Evolutionary conservation across 2,797 vertebrate species (phyloP), one percentile per base, ranked within the genome.

Genomic region (Okamejei kenojei): DNA sequence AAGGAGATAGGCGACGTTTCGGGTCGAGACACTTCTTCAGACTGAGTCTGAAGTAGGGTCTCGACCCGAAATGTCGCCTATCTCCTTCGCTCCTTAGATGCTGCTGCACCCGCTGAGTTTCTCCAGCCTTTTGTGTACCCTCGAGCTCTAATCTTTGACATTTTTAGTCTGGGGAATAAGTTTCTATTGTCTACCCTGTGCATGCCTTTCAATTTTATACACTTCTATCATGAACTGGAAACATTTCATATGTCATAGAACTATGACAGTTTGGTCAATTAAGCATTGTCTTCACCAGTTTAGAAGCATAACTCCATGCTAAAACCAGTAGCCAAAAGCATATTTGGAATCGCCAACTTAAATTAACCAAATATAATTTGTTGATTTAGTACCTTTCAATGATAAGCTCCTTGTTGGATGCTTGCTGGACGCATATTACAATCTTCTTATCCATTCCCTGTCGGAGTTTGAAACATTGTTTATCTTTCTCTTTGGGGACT

Each of bases 401-500:
- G 82, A 98, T 98, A 95, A 99, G 97, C 93, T 99, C 99, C 94
- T 99, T 99, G 95, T 99, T 99, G 81, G 98, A 99, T 9, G 97
- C 99, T 95, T 99, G 99, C 93, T 99, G 99, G 63, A 99, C 97
- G 32, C 98, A 99, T 94, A 99, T 98, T 93, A 99, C 98, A 79
- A 99, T 98, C 96, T 99, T 99, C 96, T 99, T 99, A 96, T 98
- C 99, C 95, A 98, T 97, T 93, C 99, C 99, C 38, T 99, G 98
- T 45, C 98, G 98, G 32, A 99, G 97, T 95, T 99, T 99, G 96
- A 99, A 99, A 96, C 98, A 99, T 93, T 99, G 99, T 93, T 98
- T 97, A 96, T 99, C 99, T 95, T 99, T 99, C 96, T 99, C 99
- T 96, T 99, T 99, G 61, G 98, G 98, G 93, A 99, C 99, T 9